These are phyloP conservation scores for Formica exsecta DNA, from an alignment of 1,140 invertebrate genomes.

Conservation along the genomic window DNA sequence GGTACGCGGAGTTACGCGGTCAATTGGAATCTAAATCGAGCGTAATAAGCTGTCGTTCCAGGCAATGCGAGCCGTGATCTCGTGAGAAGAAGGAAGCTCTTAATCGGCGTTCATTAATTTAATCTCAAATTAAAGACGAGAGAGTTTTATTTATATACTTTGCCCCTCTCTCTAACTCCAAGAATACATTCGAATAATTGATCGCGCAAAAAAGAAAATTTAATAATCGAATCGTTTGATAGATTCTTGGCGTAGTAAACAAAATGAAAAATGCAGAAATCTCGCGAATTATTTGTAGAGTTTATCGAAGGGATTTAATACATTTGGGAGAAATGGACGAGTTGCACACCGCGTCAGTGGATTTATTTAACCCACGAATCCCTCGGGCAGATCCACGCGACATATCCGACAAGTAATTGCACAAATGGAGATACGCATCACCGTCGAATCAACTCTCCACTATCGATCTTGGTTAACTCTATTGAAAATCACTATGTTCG, in stretches of 20 bases:
- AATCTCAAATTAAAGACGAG: slow-evolving; percentile 51
- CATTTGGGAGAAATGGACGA: neutral
- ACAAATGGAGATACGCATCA: slow-evolving; percentile 49
- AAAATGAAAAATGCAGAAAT: neutral
- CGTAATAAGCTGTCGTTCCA: slow-evolving; percentile 47
- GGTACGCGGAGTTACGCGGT: slow-evolving; percentile 51
- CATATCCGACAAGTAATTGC: slow-evolving; percentile 32
- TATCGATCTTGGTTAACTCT: slow-evolving; percentile 29
- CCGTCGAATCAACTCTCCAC: slow-evolving; percentile 26
- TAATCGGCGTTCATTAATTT: slow-evolving; percentile 55
- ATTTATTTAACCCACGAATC: slow-evolving; percentile 41
- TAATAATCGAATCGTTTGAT: neutral
- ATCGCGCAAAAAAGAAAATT: neutral
- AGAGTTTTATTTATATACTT: slow-evolving; percentile 2
- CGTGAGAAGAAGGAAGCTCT: slow-evolving; percentile 61
- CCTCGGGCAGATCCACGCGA: slow-evolving; percentile 18
- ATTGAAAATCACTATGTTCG: slow-evolving; percentile 46
- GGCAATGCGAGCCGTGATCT: slow-evolving; percentile 35
- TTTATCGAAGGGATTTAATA: neutral
- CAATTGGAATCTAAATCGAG: slow-evolving; percentile 61
- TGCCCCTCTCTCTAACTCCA: neutral
- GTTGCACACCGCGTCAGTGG: neutral
- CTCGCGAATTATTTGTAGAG: neutral
- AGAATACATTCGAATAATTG: slow-evolving; percentile 18
- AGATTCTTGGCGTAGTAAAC: slow-evolving; percentile 11